Evolutionary conservation across 2,797 vertebrate genomes (phyloP).

Genomic region (Dendrocincla tyrannina): DNA sequence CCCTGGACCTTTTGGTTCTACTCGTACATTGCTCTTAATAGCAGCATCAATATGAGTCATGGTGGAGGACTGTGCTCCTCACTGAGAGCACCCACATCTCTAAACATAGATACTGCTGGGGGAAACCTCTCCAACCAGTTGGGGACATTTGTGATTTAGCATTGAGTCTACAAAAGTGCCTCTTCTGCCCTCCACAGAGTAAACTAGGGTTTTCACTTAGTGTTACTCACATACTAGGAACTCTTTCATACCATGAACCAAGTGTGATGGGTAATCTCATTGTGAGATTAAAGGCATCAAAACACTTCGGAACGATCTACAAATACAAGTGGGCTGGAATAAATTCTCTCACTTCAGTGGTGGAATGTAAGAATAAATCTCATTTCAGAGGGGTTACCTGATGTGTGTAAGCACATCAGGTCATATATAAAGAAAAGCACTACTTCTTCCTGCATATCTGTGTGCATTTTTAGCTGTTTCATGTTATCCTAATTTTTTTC

Average conservation of each 20-base stretch:
- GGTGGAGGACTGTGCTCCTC: not conserved
- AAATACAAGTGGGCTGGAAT: not conserved
- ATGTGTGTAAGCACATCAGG: not conserved
- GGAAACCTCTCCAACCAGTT: not conserved
- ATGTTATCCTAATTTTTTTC: not conserved
- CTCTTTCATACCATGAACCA: not conserved
- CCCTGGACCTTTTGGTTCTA: not conserved
- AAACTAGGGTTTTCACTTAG: not conserved
- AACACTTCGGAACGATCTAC: not conserved
- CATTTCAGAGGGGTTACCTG: not conserved
- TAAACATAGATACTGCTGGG: not conserved
- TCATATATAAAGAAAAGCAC: not conserved
- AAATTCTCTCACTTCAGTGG: not conserved
- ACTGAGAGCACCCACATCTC: not conserved
- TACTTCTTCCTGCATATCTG: not conserved
- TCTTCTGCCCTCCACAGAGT: not conserved
- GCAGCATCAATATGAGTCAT: not conserved
- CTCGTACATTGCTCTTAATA: not conserved
- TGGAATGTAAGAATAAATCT: not conserved
- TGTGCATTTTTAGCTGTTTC: not conserved
- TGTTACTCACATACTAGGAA: not conserved
- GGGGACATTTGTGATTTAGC: not conserved
- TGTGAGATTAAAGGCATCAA: not conserved
- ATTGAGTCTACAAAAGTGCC: not conserved
- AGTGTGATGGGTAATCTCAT: not conserved